Base-by-base conservation (phyloP, 2,888 invertebrate genomes). In the Caenorhabditis sp. region DNA sequence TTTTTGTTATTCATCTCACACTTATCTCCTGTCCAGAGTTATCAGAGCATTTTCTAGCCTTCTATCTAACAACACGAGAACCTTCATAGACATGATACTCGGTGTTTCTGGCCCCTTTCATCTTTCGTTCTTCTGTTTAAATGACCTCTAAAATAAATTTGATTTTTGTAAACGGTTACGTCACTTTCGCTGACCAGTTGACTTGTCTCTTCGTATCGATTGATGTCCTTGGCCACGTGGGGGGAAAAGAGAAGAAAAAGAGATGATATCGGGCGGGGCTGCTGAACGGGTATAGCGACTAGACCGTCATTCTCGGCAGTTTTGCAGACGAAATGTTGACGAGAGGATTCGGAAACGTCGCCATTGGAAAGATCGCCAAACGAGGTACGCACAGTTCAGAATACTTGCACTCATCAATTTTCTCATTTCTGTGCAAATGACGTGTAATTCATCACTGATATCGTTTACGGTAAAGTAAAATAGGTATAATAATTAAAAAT, bases 221-320 rank as follows among this genome's bases (percentile, higher is more conserved):
- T 59, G 58, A 45, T 52, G 70, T 61, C 70, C 70, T 70, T 61
- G 70, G 50, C 70, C 59, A 59, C 70, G 59, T 70, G 70, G 59
- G 70, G 15, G n/a, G n/a, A n/a, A n/a, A n/a, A n/a, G n/a, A 24
- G 8, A 37, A 24, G n/a, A 35, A 52, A 26, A 46, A 66, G 27
- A 68, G 70, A 70, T 70, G 70, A 70, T 70, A 70, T 70, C 70
- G 70, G 52, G 46, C 39, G 48, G 48, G 41, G 46, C 32, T 6
- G 46, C 30, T 20, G 13, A 22, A 35, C 11, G 58, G 41, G 41
- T 20, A 43, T 50, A 43, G 43, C 48, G 50, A 27, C 58, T 26
- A 58, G 43, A 58, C 58, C 43, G 27, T 68, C 58, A 68, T 58
- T 58, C 43, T 68, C 58, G 24, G 43, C 43, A 26, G 22, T 32